Base-by-base conservation (phyloP, 2,888 invertebrate species). In the Stenchaetothrips biformis region DNA sequence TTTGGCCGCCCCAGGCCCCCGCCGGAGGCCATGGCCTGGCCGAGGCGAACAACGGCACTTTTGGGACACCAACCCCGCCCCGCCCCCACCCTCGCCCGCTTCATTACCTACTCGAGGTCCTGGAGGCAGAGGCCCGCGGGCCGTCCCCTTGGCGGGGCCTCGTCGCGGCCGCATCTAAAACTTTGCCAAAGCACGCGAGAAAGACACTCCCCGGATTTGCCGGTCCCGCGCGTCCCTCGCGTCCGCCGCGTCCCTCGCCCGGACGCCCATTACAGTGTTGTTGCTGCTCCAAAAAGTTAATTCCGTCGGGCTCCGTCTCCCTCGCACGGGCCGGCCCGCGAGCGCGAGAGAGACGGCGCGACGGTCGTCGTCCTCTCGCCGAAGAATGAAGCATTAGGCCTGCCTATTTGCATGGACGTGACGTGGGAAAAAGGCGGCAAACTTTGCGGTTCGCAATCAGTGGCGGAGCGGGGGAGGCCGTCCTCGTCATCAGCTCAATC, bases 211-310 rank as follows among this genome's bases (percentile, higher is more conserved):
- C 13, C 53, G 53, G 53, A 53, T 18, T 37, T 37, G 37, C 37
- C 37, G 37, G 37, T 37, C 37, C 37, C 37, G 37, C 37, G 37
- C 37, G 37, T 37, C 37, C 37, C n/a, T n/a, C n/a, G n/a, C n/a
- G n/a, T n/a, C n/a, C 37, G 37, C 2, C 2, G 4, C 37, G 37
- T 2, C 2, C 37, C 37, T 37, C 37, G 37, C 37, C 37, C 37
- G 2, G 2, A 37, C 59, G 59, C 59, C 37, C 59, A 59, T 59
- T 59, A 59, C 18, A 18, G 59, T 59, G 18, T 59, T 59, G 18
- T 59, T 59, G 59, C 59, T 59, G 16, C 59, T 18, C 59, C 18
- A 74, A 74, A 74, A 21, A 74, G 67, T 21, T 74, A 74, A 74
- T 74, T 25, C 25, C 9, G 25, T 11, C n/a, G 67, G 25, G 59